Percentiles rank a stretch among this genome's conserved stretches.
Conservation (phyloP, 2,797 vertebrate genomes). For the Fistularia commersonii region DNA sequence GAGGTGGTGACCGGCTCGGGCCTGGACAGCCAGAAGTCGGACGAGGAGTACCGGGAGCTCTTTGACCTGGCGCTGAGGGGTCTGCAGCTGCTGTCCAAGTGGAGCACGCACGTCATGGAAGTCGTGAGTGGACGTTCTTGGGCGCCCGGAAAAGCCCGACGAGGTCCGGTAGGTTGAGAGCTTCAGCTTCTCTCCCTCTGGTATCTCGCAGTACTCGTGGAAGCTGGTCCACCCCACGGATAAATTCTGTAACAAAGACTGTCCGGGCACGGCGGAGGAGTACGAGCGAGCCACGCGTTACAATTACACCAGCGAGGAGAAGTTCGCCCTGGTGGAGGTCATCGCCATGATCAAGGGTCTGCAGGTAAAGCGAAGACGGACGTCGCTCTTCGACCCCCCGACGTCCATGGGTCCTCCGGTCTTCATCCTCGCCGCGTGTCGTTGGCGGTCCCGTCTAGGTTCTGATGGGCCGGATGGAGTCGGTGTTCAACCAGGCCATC, state of each 20-base stretch:
- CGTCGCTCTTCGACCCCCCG: neutral
- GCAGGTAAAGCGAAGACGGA: conserved; percentile 70
- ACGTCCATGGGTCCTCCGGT: too few species aligned
- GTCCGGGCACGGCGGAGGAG: conserved; percentile 94
- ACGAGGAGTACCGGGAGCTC: conserved; percentile 95
- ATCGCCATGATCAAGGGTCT: conserved; percentile 99
- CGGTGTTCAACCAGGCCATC: conserved; percentile 98
- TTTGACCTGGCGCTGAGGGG: conserved; percentile 94
- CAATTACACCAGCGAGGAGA: conserved; percentile 99
- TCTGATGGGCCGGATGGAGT: conserved; percentile 98
- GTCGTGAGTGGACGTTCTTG: conserved; percentile 81
- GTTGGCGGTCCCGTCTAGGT: conserved; percentile 56
- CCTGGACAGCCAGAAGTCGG: conserved; percentile 97
- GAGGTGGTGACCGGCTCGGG: conserved; percentile 97
- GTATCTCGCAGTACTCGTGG: conserved; percentile 89
- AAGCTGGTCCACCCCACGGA: conserved; percentile 98
- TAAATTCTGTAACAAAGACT: conserved; percentile 99
- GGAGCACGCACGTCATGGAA: conserved; percentile 99
- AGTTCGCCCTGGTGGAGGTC: conserved; percentile 97
- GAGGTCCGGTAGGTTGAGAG: neutral
- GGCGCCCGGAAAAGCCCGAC: conserved; percentile 1
- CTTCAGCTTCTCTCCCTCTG: conserved; percentile 9
- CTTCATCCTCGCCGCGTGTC: neutral
- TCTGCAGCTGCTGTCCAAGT: conserved; percentile 96
- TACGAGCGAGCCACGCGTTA: conserved; percentile 96